Base-by-base conservation (phyloP, 1,140 invertebrate genomes). In the Brachionus manjavacas region DNA sequence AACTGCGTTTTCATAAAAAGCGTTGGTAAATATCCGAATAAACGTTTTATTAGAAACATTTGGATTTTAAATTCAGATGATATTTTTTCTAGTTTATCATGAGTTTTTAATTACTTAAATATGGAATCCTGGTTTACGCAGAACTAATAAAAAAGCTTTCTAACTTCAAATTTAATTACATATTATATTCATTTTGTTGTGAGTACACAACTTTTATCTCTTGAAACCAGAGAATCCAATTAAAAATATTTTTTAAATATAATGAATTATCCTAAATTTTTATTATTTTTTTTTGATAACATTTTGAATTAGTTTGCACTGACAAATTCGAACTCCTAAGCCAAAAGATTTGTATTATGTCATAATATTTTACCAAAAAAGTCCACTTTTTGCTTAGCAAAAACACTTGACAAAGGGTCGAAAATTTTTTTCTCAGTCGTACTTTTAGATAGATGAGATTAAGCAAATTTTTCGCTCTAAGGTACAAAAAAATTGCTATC, bases 61-160 rank as follows among this genome's bases (percentile, higher is more conserved):
- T 68, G 25, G 66, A 68, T 12, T 68, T n/a, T 68, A 12, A 68
- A 31, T 68, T 68, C 39, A 41, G 20, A 72, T 41, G 31, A 39
- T 72, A 39, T 72, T 12, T 46, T 72, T 43, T 35, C 31, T n/a
- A 6, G 31, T 72, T 72, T 41, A 39, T 39, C 28, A 72, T 72
- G 68, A 72, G n/a, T 39, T 20, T 72, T 41, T 72, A 72, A 72
- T 72, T 41, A 20, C 39, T 72, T 41, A 72, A 72, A 72, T 41
- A 72, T 43, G 68, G 68, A 72, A 39, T 72, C 12, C 31, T 12
- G 35, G 31, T n/a, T 72, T 72, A 20, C 20, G 20, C 52, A 60
- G 9, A 60, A 20, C 52, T 60, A 60, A 60, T 9, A 60, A 60
- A 49, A 60, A 60, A 23, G 52, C 52, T 60, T 60, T 60, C 52